Conservation (phyloP, 2,797 vertebrate genomes). For the Hozukius guyotensis region DNA sequence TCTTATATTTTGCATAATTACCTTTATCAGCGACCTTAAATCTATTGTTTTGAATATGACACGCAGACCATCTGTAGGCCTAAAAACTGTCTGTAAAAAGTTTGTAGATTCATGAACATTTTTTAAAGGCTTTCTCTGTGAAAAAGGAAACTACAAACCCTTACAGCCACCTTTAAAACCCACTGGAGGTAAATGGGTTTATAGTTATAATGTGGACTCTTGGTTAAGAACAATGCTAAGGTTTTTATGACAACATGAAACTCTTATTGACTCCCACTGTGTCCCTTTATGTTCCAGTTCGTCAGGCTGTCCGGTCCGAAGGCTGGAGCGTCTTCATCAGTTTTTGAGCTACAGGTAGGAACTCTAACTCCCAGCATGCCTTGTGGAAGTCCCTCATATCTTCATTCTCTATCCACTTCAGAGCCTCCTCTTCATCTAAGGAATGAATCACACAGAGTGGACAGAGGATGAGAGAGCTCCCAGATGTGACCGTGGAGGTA, state of each 20-base stretch:
- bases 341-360: slow-evolving; percentile 90
- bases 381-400: slow-evolving; percentile 83
- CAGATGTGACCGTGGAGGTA: slow-evolving; percentile 9
- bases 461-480: not conserved
- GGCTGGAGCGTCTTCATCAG: slow-evolving; percentile 83
- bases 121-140: not conserved
- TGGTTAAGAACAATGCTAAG: not conserved
- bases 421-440: slow-evolving; percentile 85
- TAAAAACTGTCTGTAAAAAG: slow-evolving; percentile 13
- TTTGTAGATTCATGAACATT: not conserved
- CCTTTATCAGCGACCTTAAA: not conserved
- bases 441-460: not conserved
- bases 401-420: slow-evolving; percentile 79
- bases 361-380: slow-evolving; percentile 91
- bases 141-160: not conserved
- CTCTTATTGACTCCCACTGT: not conserved
- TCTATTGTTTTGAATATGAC: not conserved
- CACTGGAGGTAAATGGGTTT: not conserved
- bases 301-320: slow-evolving; percentile 16
- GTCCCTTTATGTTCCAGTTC: not conserved
- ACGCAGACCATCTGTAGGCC: not conserved
- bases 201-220: not conserved
- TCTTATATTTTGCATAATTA: slow-evolving; percentile 3
- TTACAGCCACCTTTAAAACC: slow-evolving; percentile 6
- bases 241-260: not conserved